Base-by-base conservation (phyloP, 2,113 vertebrate genomes). In the Solea solea region DNA sequence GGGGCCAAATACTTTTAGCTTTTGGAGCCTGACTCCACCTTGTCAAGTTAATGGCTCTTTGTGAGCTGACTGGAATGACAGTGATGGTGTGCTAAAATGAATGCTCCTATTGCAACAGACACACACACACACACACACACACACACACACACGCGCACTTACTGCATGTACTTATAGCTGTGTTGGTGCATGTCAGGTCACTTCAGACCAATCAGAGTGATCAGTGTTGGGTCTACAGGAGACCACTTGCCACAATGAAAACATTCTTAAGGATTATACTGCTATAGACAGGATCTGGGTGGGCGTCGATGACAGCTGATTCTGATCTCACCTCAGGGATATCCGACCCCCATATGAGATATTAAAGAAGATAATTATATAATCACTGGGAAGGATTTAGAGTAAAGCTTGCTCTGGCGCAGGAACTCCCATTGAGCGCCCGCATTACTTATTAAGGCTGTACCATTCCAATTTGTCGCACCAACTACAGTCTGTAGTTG, bases 1-100 rank as follows among this genome's bases (percentile, higher is more conserved):
- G 80, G 83, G 84, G 86, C 89, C 87, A 91, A 90, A 90, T 74
- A 53, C 70, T 78, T 79, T 0, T 2, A 52, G 80, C 70, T 80
- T 69, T 74, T 64, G 71, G 85, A 90, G 79, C 65, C 58, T 1
- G 78, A 78, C 83, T 82, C 84, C 86, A 88, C 85, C 79, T 90
- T 64, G 78, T 81, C 88, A 89, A 87, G 88, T 90, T 91, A 88
- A 92, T 86, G 82, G 80, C 55, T 80, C 74, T 88, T 83, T 88
- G 86, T 89, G 84, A 81, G 78, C 61, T 1, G 67, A 50, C 58
- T 69, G 78, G 50, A 76, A 63, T 74, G 69, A 83, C 82, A 85
- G 64, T 48, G 79, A 83, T 81, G 71, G 56, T 80, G 80, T 71
- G 68, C 78, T 72, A 57, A 75, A 77, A 54, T 51, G 57, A 84